Percentiles rank a stretch among this genome's conserved stretches.
phyloP scores from a whole-genome alignment of 2,797 vertebrate genomes.

The Chrosomus eos region DNA sequence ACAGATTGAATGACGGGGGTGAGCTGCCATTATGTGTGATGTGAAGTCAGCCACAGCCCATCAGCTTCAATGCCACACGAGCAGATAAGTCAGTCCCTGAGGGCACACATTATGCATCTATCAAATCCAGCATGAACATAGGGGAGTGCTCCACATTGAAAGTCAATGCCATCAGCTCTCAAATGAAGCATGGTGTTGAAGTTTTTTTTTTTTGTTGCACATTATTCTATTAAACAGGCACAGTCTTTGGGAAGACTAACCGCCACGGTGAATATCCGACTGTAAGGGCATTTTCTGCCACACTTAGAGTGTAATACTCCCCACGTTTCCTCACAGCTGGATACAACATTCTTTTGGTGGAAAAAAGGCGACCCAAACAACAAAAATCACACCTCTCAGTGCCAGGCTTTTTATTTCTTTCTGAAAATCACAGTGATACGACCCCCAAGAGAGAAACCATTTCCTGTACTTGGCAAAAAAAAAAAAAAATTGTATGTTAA shows the following conservation, averaged over 20 bases:
- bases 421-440: conserved; percentile 74
- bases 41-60: conserved; percentile 33
- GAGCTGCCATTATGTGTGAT: conserved; percentile 27
- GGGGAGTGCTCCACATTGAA: conserved; percentile 25
- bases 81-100: conserved; percentile 27
- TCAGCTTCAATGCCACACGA: conserved; percentile 41
- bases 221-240: conserved; percentile 29
- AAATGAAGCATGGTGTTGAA: conserved; percentile 37
- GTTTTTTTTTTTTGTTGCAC: neutral
- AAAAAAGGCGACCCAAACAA: conserved; percentile 23
- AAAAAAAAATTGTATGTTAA: conserved; percentile 76
- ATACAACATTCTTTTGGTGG: conserved; percentile 13
- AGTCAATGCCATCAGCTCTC: conserved; percentile 28
- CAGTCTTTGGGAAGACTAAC: neutral
- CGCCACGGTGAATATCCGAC: neutral
- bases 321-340: conserved; percentile 47
- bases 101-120: conserved; percentile 26
- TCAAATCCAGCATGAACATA: conserved; percentile 28
- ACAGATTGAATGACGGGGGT: conserved; percentile 24
- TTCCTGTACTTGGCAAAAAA: conserved; percentile 61
- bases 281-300: neutral
- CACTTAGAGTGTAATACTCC: conserved; percentile 1
- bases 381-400: conserved; percentile 23
- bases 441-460: conserved; percentile 74
- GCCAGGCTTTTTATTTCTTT: conserved; percentile 67